Conservation (phyloP, 2,888 invertebrate genomes). For the Brachyptera putata region DNA sequence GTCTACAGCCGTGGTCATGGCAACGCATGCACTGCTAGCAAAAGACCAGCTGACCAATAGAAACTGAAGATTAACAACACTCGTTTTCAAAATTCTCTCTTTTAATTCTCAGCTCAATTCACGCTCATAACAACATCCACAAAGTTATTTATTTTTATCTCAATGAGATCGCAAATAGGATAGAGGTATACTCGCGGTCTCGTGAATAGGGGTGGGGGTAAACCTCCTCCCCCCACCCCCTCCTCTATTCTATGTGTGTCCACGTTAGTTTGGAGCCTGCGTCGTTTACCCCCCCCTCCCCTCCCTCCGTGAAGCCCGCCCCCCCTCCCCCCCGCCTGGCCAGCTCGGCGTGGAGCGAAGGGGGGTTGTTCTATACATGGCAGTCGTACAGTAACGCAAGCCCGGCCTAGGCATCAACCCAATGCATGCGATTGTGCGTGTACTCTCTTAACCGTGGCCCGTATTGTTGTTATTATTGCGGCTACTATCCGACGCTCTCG, state of each 20-base stretch:
- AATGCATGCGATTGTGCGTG: conserved; percentile 32
- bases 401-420: conserved; percentile 11
- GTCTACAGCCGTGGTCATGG: too few relatives aligned
- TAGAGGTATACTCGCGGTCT: background rate
- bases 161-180: conserved; percentile 6
- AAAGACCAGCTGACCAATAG: too few relatives aligned
- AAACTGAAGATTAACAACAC: too few relatives aligned
- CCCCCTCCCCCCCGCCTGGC: conserved; percentile 22
- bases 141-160: background rate
- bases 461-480: conserved; percentile 25
- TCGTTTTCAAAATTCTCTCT: too few relatives aligned
- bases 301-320: conserved; percentile 33
- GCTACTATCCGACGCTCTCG: conserved; percentile 17
- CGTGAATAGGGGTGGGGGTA: conserved; percentile 15
- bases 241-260: conserved; percentile 25
- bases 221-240: too few relatives aligned
- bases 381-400: conserved; percentile 29
- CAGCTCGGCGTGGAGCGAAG: too few relatives aligned
- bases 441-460: conserved; percentile 5
- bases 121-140: too few relatives aligned
- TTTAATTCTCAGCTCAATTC: too few relatives aligned
- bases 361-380: conserved; percentile 25
- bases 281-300: conserved; percentile 31
- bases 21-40: too few relatives aligned
- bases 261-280: conserved; percentile 33